Base-by-base conservation (phyloP, 2,113 vertebrate genomes). In the Ammodytes marinus region DNA sequence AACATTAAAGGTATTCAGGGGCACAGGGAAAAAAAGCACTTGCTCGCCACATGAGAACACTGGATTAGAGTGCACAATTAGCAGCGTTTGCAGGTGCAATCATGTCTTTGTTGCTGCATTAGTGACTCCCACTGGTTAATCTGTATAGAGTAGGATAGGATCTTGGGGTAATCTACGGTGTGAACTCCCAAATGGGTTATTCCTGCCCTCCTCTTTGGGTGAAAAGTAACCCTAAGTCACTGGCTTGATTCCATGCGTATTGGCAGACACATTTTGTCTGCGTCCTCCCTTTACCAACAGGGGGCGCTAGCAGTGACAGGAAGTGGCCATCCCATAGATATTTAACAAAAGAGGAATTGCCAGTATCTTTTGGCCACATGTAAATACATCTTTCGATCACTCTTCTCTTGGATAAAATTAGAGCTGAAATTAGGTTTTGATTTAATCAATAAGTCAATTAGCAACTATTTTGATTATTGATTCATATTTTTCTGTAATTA, bases 261-360 rank as follows among this genome's bases (percentile, higher is more conserved):
- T 82, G 72, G 57, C 17, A 27, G 69, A 74, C 52, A 54, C 57
- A 40, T 73, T 57, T 50, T 58, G 53, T 79, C 68, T 82, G 54
- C 69, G 78, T 78, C 54, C 49, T 66, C 60, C 19, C 35, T n/a
- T 63, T 57, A 58, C 68, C 74, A 75, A n/a, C 47, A 57, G 77
- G 54, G 45, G 64, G 69, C 45, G 5, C 70, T 61, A 66, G 47
- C 35, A 45, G 4, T 27, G 46, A 64, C 12, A 46, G 15, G 45
- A 71, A 55, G 8, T 60, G 17, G 11, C 39, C 19, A 45, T 59
- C 73, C 17, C 69, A 64, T 66, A 27, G 55, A 77, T 68, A 15
- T 47, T 59, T 58, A 49, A 63, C 55, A 19, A 83, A 86, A 54
- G 4, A 55, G 11, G 39, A 55, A 15, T 47, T 46, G 43, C 40